Percentiles rank a stretch among this genome's conserved stretches.
phyloP scores from a whole-genome alignment of 1,140 invertebrate species.

The Thalassaphorura encarpata region DNA sequence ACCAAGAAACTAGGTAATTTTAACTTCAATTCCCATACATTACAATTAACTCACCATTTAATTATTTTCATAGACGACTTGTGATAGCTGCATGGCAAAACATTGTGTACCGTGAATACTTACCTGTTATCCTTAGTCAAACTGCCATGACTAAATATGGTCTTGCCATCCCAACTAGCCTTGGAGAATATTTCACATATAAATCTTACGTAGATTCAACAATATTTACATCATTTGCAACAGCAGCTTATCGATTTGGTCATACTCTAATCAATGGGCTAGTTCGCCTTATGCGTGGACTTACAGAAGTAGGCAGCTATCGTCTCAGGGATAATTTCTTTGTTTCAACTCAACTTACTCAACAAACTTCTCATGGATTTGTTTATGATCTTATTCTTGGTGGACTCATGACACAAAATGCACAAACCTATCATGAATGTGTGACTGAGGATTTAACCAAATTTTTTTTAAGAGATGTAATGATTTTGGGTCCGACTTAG shows the following conservation, averaged over 20 bases:
- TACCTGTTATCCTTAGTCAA: constrained; percentile 84
- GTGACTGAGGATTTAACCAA: constrained; percentile 29
- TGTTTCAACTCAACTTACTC: background rate
- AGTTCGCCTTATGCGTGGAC: constrained; percentile 5
- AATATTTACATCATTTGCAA: constrained; percentile 76
- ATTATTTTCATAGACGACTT: constrained; percentile 71
- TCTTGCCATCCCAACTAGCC: constrained; percentile 64
- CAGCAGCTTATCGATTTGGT: constrained; percentile 59
- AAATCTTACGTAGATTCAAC: constrained; percentile 70
- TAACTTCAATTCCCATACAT: no score
- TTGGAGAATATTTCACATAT: constrained; percentile 45
- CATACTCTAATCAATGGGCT: constrained; percentile 37
- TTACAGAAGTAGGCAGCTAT: constrained; percentile 6
- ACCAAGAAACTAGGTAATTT: no score
- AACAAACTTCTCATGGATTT: no score
- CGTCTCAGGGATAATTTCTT: constrained; percentile 23
- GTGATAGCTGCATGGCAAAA: constrained; percentile 84
- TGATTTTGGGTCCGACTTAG: constrained; percentile 26
- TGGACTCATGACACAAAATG: constrained; percentile 18
- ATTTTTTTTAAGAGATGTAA: constrained; percentile 15
- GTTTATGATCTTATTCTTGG: constrained; percentile 22
- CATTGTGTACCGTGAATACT: constrained; percentile 85
- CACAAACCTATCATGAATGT: constrained; percentile 23
- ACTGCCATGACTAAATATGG: constrained; percentile 84
- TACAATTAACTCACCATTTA: no score